Evolutionary conservation across 2,113 vertebrate genomes (phyloP), one percentile per base, ranked within the genome.

Genomic region (Gopherus flavomarginatus): DNA sequence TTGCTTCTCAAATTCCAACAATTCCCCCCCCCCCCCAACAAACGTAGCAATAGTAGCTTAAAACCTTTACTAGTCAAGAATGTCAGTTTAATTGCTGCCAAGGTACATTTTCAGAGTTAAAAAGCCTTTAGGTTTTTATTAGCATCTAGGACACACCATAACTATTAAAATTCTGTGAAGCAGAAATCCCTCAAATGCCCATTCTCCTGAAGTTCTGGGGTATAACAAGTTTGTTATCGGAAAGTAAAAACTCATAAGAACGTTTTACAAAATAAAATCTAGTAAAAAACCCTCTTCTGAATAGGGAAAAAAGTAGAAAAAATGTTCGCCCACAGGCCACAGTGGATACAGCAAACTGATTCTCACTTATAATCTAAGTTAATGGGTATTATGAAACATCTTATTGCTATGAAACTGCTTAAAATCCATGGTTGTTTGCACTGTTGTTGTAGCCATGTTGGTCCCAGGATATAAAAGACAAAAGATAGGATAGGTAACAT

Each of bases 381-480:
- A 93, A 96, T 91, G 81, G 89, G 89, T 77, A 96, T 93, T 80
- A 97, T 5, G 8, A 96, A 94, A 42, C 85, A 95, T 95, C 81
- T 29, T 24, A 86, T 94, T 96, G 91, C 93, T 96, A 97, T 82
- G 94, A 96, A 96, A 95, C 94, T 91, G 87, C 89, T 97, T 95
- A 94, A 97, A 96, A 94, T 95, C 92, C 91, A 94, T 95, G 93
- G 80, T 95, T 56, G 57, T 59, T 59, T 59, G 57, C 57, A 31
- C 12, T 62, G 57, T 62, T 57, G 24, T 26, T 62, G 57, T 62
- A 62, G 57, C 27, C 12, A 13, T 31, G 29, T 62, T 57, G 6
- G 57, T 31, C 26, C 57, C 57, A 62, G 12, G 11, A 62, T 62
- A 31, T 31, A 13, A 31, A 29, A 62, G 57, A 59, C 11, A 62